Base-by-base conservation (phyloP, 2,113 vertebrate genomes). In the Crotophaga sulcirostris region DNA sequence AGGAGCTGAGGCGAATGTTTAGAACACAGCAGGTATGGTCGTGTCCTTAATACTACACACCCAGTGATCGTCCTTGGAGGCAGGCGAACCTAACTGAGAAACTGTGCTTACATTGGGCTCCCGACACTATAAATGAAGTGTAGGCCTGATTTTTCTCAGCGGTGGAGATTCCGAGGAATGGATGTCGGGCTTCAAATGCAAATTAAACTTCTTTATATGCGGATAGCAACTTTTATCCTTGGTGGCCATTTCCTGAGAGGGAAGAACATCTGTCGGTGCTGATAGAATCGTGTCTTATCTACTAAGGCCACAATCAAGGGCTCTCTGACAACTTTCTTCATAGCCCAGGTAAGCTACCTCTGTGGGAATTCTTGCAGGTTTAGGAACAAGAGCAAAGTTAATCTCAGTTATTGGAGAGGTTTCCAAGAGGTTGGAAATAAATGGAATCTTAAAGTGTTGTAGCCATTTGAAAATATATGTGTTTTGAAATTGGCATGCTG, bases 211-310 rank as follows among this genome's bases (percentile, higher is more conserved):
- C 64, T 93, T 82, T 72, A 28, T 55, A 91, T 82, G 60, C 23
- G 0, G 25, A 23, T 14, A 64, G 52, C 42, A 84, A 33, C 81
- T 74, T 62, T 74, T 45, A 26, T 94, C 89, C 84, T 91, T 42
- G 73, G 89, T 95, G 96, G 81, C 47, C 64, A 17, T 84, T 78
- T 91, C 90, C 90, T 87, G 60, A 51, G 95, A 84, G 95, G 67
- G 33, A 80, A 92, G 62, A 91, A 89, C 81, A 87, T 89, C 74
- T 94, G 87, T 86, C 75, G 51, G 76, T 45, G 54, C 56, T 75
- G 93, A 60, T 72, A 84, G 45, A 87, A 95, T 94, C 84, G 13
- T 78, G 69, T 76, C 85, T 91, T 84, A 52, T 40, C 74, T 87
- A 8, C 78, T 62, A 11, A 87, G 82, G 79, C 66, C 75, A 62